Evolutionary conservation across 2,797 vertebrate genomes (phyloP), one percentile per base, ranked within the genome.

Genomic region (Coendou prehensilis): DNA sequence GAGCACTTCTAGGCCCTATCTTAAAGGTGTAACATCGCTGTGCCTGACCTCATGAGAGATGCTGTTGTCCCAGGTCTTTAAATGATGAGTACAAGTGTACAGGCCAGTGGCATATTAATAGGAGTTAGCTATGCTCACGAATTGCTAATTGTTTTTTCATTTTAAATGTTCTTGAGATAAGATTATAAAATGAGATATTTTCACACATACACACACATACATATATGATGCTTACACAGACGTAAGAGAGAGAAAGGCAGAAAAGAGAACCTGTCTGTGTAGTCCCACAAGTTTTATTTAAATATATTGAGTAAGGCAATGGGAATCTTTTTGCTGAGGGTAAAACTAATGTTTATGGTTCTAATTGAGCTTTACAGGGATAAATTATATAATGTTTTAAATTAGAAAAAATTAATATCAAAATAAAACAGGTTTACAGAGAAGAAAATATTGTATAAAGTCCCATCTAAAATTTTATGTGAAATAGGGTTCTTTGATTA

Each of bases 81-180:
- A 98, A 98, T 92, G 97, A 93, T 97, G 91, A 97, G 93, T 67
- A 97, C 94, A 89, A 87, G 93, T 98, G 80, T 94, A 94, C 87
- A 87, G 98, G 98, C 98, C 97, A 98, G 97, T 97, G 97, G 73
- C 87, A 95, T 95, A 98, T 97, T 98, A 98, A 98, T 96, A 97
- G 95, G 78, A 98, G 97, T 97, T 97, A 98, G 97, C 82, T 96
- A 96, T 92, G 91, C 96, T 98, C 97, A 97, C 98, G 96, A 98
- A 98, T 98, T 98, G 91, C 98, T 98, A 98, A 98, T 98, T 98
- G 97, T 96, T 96, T 97, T 98, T 37, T 73, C 98, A 75, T 94
- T 98, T 98, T 84, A 89, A 87, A 94, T 87, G 82, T 97, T 97
- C 94, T 76, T 67, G 28, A 97, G 94, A 85, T 98, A 97, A 97